Conservation (phyloP, 2,797 vertebrate genomes). For the Pteronotus mesoamericanus region DNA sequence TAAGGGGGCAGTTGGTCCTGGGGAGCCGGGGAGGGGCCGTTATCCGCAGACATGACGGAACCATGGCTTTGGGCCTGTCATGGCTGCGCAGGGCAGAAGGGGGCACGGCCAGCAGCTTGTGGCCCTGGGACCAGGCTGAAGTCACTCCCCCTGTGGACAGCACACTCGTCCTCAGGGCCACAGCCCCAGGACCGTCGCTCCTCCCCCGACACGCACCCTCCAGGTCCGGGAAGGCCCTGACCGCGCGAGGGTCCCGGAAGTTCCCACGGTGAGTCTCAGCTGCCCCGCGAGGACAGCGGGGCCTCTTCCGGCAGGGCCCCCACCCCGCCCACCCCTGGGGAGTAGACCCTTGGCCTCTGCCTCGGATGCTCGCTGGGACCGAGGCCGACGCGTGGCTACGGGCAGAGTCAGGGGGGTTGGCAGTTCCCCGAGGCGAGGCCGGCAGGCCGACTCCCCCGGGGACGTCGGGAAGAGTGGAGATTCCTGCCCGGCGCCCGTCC, state of each 20-base stretch:
- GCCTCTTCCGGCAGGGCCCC: background rate
- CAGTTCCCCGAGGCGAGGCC: no score
- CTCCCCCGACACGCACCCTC: background rate
- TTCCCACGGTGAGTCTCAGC: background rate
- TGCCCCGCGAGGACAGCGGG: background rate
- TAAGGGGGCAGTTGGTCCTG: background rate
- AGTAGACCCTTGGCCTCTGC: background rate
- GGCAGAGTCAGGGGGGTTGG: no score
- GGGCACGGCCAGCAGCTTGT: background rate
- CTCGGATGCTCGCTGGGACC: background rate
- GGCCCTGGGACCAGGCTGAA: background rate
- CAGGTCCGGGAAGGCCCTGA: background rate
- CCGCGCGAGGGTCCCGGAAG: background rate
- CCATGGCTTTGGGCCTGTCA: background rate
- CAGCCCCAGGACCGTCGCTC: background rate
- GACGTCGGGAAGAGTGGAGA: no score
- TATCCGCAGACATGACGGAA: background rate
- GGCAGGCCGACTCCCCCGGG: no score
- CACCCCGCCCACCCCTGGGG: background rate
- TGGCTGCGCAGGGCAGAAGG: background rate
- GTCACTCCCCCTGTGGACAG: background rate
- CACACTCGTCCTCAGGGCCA: background rate
- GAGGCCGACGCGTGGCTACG: no score
- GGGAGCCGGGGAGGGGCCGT: background rate
- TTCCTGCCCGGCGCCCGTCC: no score